A percentile compares a stretch with the other conserved stretches of the same genome.
Conservation (phyloP, 2,113 vertebrate species). For the Daubentonia madagascariensis region DNA sequence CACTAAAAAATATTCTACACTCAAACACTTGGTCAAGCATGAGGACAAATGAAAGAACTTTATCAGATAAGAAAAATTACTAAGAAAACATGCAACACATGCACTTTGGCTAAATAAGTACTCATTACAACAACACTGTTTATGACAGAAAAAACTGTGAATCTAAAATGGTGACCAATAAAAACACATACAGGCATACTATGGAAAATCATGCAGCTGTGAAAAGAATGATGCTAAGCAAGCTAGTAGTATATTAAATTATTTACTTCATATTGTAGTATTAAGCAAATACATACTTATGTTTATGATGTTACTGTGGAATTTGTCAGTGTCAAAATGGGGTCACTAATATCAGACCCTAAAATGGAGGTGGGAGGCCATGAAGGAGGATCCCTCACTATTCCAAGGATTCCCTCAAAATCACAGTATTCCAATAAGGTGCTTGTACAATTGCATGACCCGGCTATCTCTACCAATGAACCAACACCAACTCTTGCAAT, state of each 20-base stretch:
- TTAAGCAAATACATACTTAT: too few relatives aligned
- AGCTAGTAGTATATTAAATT: not conserved
- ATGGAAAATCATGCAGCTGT: not conserved
- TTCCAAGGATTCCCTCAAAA: not conserved
- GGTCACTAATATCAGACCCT: not conserved
- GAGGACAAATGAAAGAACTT: not conserved
- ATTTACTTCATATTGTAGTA: too few relatives aligned
- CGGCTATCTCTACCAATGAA: not conserved
- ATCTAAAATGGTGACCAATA: not conserved
- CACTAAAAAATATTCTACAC: not conserved
- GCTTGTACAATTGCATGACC: not conserved
- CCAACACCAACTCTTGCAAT: not conserved
- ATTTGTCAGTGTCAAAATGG: not conserved
- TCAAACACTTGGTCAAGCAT: not conserved
- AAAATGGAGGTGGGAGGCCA: too few relatives aligned
- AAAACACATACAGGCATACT: not conserved
- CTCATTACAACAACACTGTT: not conserved
- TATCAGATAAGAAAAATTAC: not conserved
- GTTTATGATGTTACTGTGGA: not conserved
- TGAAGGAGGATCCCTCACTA: not conserved
- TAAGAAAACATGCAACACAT: not conserved
- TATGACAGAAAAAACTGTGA: not conserved
- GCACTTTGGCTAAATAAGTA: not conserved
- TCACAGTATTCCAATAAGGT: not conserved
- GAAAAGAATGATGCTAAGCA: not conserved